Conservation (phyloP, 2,888 invertebrate species). For the Hydraecia micacea region DNA sequence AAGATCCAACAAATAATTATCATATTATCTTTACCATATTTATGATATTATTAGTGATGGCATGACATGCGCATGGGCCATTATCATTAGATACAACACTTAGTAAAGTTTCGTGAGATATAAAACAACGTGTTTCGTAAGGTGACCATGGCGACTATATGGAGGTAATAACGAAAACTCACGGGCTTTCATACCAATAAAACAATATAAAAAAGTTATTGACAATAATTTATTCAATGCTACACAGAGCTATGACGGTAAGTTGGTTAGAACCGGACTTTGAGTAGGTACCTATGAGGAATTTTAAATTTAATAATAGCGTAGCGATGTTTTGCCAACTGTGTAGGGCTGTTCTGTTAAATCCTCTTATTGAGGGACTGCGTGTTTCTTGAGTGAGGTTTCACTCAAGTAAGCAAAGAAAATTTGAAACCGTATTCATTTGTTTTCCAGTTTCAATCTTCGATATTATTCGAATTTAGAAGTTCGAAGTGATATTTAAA, state of each 20-base stretch:
- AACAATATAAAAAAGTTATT: conserved; percentile 88
- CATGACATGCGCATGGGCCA: conserved; percentile 65
- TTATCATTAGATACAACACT: conserved; percentile 75
- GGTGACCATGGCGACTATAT: conserved; percentile 72
- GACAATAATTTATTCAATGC: conserved; percentile 85
- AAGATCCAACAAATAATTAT: conserved; percentile 63
- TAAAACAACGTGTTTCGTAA: conserved; percentile 76
- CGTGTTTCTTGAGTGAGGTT: no score
- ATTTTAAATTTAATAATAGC: conserved; percentile 21
- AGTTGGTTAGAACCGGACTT: conserved; percentile 15
- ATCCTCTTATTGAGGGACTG: no score
- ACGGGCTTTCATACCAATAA: conserved; percentile 86
- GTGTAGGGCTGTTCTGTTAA: neutral
- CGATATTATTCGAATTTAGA: neutral
- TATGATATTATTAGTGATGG: conserved; percentile 68
- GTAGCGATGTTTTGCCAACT: conserved; percentile 6
- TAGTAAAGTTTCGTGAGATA: conserved; percentile 70
- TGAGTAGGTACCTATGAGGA: neutral
- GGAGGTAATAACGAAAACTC: conserved; percentile 80
- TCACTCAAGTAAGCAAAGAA: neutral
- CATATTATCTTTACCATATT: conserved; percentile 66
- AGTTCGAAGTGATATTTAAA: neutral
- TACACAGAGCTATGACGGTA: conserved; percentile 26
- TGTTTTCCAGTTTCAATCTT: neutral
- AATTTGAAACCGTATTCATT: neutral